A percentile compares a stretch with the other conserved stretches of the same genome.
phyloP scores from a whole-genome alignment of 1,140 invertebrate species.

The Homalodisca vitripennis region DNA sequence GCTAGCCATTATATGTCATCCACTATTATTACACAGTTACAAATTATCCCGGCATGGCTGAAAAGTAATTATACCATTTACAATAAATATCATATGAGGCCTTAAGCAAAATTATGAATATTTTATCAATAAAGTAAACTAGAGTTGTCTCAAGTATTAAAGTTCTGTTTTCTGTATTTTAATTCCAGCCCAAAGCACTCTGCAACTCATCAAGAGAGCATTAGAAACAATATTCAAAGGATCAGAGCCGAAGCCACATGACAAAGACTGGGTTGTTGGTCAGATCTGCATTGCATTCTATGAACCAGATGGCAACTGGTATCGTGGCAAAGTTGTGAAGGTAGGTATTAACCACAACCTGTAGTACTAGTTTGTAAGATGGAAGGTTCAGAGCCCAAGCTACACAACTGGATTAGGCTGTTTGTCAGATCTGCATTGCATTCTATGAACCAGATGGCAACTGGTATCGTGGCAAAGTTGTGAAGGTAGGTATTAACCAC shows the following conservation, averaged over 20 bases:
- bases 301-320: conserved; percentile 58
- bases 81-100: no score
- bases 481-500: no score
- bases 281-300: conserved; percentile 64
- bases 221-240: conserved; percentile 53
- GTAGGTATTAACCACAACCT: no score
- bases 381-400: conserved; percentile 49
- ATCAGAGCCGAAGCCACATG: conserved; percentile 48
- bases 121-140: no score
- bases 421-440: conserved; percentile 62
- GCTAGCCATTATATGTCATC: no score
- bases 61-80: no score
- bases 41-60: no score
- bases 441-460: conserved; percentile 58
- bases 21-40: no score
- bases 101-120: no score
- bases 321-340: conserved; percentile 48
- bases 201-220: conserved; percentile 53
- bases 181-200: conserved; percentile 44
- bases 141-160: no score
- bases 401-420: conserved; percentile 52
- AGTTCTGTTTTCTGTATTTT: no score
- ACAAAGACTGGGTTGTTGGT: conserved; percentile 53
- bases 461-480: conserved; percentile 54
- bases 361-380: no score